Conservation (phyloP, 2,113 vertebrate genomes). For the Aptenodytes forsteri region DNA sequence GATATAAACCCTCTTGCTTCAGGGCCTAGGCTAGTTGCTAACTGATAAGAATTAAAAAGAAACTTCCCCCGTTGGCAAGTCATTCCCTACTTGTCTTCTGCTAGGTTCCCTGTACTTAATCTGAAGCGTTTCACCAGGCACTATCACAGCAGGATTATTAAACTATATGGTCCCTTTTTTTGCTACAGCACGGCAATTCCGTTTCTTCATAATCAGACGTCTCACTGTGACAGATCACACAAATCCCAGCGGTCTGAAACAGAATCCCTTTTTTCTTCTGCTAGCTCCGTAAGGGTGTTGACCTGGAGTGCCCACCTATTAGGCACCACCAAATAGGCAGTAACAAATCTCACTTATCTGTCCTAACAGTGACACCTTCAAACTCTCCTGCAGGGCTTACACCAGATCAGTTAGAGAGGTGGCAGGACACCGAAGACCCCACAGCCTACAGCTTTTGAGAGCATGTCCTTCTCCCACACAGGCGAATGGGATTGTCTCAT, state of each 20-base stretch:
- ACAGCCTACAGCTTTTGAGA: background rate
- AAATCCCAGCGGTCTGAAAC: background rate
- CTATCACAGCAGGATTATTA: background rate
- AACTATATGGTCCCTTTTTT: background rate
- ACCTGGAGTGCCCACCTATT: background rate
- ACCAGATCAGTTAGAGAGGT: background rate
- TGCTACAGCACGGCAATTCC: background rate
- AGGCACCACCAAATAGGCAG: background rate
- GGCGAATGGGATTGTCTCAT: background rate
- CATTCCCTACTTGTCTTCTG: background rate
- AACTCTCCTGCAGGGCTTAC: background rate
- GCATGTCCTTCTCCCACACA: background rate
- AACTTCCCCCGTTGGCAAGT: background rate
- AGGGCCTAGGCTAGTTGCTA: background rate
- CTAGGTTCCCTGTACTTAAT: constrained; percentile 1
- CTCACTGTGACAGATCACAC: background rate
- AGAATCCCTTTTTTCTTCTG: background rate
- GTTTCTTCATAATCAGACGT: background rate
- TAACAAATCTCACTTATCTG: background rate
- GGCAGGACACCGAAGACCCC: background rate
- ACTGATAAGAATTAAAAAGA: constrained; percentile 40
- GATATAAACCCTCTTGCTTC: constrained; percentile 24
- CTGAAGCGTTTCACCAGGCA: background rate
- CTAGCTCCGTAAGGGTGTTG: background rate
- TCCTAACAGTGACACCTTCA: background rate